phyloP scores from a whole-genome alignment of 1,140 invertebrate genomes.

The Monochamus saltuarius region DNA sequence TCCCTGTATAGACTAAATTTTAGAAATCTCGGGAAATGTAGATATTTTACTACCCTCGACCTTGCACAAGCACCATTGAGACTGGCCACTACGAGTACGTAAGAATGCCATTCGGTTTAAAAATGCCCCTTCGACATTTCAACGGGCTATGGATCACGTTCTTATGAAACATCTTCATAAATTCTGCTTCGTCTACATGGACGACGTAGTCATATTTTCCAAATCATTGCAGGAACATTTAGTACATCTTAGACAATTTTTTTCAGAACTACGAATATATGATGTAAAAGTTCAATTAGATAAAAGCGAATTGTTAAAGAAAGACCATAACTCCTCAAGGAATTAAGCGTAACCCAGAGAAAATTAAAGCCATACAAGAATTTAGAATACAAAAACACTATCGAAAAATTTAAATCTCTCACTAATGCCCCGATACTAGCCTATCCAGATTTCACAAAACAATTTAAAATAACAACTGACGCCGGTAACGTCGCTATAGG shows the following conservation, averaged over 20 bases:
- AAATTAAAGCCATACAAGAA: conserved; percentile 35
- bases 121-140: conserved; percentile 52
- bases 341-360: conserved; percentile 34
- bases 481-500: too few relatives aligned
- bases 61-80: neutral
- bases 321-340: conserved; percentile 36
- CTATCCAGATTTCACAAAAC: conserved; percentile 36
- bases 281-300: conserved; percentile 28
- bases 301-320: conserved; percentile 40
- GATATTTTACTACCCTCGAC: too few relatives aligned
- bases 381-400: conserved; percentile 19
- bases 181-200: conserved; percentile 48
- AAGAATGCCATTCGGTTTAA: conserved; percentile 51
- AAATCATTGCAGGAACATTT: conserved; percentile 35
- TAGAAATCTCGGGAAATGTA: too few relatives aligned
- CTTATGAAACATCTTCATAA: conserved; percentile 31
- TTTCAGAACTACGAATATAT: conserved; percentile 25
- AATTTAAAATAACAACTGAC: conserved; percentile 33
- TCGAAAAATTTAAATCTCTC: conserved; percentile 8
- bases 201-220: conserved; percentile 40
- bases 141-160: conserved; percentile 37
- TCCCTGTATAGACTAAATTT: too few relatives aligned
- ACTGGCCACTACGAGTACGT: conserved; percentile 45
- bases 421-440: conserved; percentile 26
- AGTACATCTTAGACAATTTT: conserved; percentile 27